phyloP scores from a whole-genome alignment of 2,797 vertebrate genomes.

The Ataeniobius toweri region DNA sequence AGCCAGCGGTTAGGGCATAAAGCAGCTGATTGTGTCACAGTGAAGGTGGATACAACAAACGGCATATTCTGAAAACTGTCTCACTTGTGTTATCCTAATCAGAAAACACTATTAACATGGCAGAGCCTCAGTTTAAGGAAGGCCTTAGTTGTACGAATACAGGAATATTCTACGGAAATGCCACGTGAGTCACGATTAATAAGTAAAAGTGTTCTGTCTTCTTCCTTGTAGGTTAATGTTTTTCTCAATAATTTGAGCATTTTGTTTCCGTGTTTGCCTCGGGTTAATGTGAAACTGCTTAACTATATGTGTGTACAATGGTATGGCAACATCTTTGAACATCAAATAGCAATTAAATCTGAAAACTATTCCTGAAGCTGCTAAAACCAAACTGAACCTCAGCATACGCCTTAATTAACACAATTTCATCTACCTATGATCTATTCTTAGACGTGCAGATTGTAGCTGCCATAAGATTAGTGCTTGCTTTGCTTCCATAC shows the following conservation, averaged over 20 bases:
- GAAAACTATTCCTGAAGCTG: no score
- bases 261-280: background rate
- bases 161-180: background rate
- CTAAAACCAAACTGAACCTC: no score
- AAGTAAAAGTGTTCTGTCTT: accelerated
- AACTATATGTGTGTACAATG: no score
- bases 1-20: background rate
- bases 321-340: no score
- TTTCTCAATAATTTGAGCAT: background rate
- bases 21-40: background rate
- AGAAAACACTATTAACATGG: background rate
- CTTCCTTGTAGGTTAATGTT: background rate
- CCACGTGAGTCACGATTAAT: background rate
- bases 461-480: no score
- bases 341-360: no score
- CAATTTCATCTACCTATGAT: no score
- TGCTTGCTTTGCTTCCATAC: slow-evolving; percentile 67
- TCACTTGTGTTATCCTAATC: background rate
- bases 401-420: no score
- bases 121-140: background rate
- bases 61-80: background rate
- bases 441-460: no score
- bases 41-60: background rate
- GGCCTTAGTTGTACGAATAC: background rate
- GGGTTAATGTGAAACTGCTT: slow-evolving; percentile 2